Evolutionary conservation across 1,140 invertebrate genomes (phyloP), one percentile per base, ranked within the genome.

Genomic region (Limonius californicus): DNA sequence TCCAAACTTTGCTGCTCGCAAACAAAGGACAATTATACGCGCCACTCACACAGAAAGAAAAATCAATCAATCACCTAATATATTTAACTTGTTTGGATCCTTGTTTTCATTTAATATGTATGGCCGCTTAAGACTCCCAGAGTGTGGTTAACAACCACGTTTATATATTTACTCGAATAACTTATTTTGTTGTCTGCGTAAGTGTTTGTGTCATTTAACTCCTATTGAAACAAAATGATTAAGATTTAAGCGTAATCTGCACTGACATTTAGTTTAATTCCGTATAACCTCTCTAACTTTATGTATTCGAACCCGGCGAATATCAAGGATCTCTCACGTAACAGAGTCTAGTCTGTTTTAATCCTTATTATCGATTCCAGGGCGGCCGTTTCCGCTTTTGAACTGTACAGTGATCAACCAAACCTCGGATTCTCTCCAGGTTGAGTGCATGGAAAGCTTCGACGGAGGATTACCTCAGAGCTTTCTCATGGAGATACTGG

Each of bases 401-500:
- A 95, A 95, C 77, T 95, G 93, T 76, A 87, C 87, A n/a, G 83
- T 94, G n/a, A 83, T 87, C 55, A 95, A 95, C 76, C 89, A 91
- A 72, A 94, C 90, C 45, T 84, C 87, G 59, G 89, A 94, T 68
- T 88, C 89, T 0, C 70, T 94, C 54, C 82, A 87, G 70, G 87
- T 93, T 2, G 85, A 89, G 42, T 94, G 91, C 70, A 81, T 84
- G 20, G 89, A 92, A 75, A 89, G 90, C 56, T 94, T 92, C 76
- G 89, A 93, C 71, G 91, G 91, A 43, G 91, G 91, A 1, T 79
- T 93, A 23, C 87, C 89, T 3, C 89, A 92, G 74, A 84, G 82
- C 57, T 94, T 92, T 73, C 81, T 90, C 42, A 83, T 92, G 76
- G 89, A 92, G 69, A 80, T 92, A 1, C 82, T 89, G 18, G 85